Evolutionary conservation across 1,140 invertebrate genomes (phyloP).

Genomic region (Drosophila ironensis): DNA sequence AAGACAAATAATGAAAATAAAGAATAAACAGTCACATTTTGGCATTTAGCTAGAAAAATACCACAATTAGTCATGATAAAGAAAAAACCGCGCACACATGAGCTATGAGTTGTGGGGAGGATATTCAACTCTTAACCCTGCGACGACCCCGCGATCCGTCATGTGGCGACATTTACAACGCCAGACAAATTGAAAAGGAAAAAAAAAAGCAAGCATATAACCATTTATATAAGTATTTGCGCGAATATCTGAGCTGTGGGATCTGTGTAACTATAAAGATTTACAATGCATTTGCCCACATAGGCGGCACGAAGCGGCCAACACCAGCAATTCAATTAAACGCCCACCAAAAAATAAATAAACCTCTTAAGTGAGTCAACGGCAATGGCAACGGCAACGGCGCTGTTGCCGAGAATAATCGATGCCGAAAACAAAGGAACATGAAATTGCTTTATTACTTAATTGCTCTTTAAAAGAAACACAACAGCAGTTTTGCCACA

Average conservation of each 20-base stretch:
- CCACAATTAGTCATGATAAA: constrained; percentile 71
- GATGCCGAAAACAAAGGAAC: constrained; percentile 72
- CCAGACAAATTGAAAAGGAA: constrained; percentile 64
- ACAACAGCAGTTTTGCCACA: constrained; percentile 27
- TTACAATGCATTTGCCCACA: constrained; percentile 72
- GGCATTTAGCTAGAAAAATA: constrained; percentile 71
- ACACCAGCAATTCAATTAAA: constrained; percentile 75
- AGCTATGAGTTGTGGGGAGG: constrained; percentile 23
- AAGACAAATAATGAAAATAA: constrained; percentile 28
- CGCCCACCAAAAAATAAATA: constrained; percentile 62
- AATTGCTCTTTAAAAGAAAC: constrained; percentile 77
- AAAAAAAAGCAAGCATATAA: not conserved
- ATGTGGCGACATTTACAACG: constrained; percentile 72
- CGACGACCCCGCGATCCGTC: constrained; percentile 72
- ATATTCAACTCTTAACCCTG: constrained; percentile 67
- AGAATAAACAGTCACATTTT: constrained; percentile 64
- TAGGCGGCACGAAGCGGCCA: constrained; percentile 27
- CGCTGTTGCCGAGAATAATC: constrained; percentile 57
- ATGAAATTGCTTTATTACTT: constrained; percentile 80
- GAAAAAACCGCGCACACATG: constrained; percentile 4
- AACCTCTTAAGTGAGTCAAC: constrained; percentile 64
- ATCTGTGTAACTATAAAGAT: constrained; percentile 61
- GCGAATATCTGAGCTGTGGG: constrained; percentile 62
- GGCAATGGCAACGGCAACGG: too few species aligned
- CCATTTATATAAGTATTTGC: constrained; percentile 12